Evolutionary conservation across 2,797 vertebrate species (phyloP), one percentile per base, ranked within the genome.

Genomic region (Rhynchonycteris naso): DNA sequence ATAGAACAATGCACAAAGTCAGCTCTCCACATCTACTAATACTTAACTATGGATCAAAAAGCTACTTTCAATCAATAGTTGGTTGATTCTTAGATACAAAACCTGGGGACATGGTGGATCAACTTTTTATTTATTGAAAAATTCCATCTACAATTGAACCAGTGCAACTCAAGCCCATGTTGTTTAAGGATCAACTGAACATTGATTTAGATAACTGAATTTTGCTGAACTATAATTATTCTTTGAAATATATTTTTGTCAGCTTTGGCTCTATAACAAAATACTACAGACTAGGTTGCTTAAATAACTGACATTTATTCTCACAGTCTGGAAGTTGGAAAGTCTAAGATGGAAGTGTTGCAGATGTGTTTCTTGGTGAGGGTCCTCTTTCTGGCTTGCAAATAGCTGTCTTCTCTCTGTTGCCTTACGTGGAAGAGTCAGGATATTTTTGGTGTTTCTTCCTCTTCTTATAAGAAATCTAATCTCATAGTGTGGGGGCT

Each of bases 141-240:
- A 24, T 35, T 26, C 5, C 22, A 82, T 8, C 30, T 82, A 66
- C 30, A 82, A 33, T 7, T 65, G 21, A 30, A 66, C 43, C 13
- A 16, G 21, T 33, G 43, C 30, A 52, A 30, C 66, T 66, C 43
- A 52, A 63, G 52, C 8, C 13, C 2, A 7, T 65, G 16, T 7
- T 21, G 74, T 66, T 82, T 13, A 16, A 52, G 30, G 28, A 19
- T 52, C 30, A 82, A 15, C 30, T 65, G 4, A 15, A 33, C n/a
- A 35, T 65, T 95, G 80, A 76, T 88, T 94, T 89, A 75, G 30
- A 30, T 83, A 66, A 69, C 4, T 80, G 28, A 66, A 78, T 78
- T 91, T 90, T 90, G 11, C 26, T 93, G 38, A 93, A 63, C 54
- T 94, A 14, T 91, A 50, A 78, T 85, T 83, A 82, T 35, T 12